Conservation (phyloP, 1,140 invertebrate species). For the Stegodyphus dumicola region DNA sequence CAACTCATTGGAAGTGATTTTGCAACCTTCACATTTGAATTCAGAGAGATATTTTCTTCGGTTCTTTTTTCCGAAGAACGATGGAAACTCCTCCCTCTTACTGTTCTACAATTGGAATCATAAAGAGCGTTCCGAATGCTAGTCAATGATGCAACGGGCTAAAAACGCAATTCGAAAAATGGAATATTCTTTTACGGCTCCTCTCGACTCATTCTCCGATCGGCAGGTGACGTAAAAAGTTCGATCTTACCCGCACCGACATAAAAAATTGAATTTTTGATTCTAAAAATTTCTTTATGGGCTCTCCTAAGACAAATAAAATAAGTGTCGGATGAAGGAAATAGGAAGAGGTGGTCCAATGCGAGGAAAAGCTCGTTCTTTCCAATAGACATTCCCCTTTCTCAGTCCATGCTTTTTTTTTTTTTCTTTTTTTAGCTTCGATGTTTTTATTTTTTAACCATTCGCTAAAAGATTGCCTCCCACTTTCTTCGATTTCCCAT, state of each 20-base stretch:
- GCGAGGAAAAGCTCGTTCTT: slow-evolving; percentile 22
- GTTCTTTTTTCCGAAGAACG: not conserved
- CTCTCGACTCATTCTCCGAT: slow-evolving; percentile 17
- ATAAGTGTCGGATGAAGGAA: slow-evolving; percentile 36
- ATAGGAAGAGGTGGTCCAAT: not conserved
- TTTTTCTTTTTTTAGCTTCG: slow-evolving; percentile 4
- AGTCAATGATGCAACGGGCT: not conserved
- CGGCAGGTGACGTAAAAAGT: slow-evolving; percentile 45
- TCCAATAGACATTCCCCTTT: slow-evolving; percentile 19
- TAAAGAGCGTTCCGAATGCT: not conserved
- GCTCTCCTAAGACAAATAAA: slow-evolving; percentile 58
- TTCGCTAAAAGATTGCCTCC: slow-evolving; percentile 59
- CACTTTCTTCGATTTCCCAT: slow-evolving; percentile 59
- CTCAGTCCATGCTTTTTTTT: not conserved
- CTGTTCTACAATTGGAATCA: slow-evolving; percentile 5
- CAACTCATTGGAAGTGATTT: too few species aligned
- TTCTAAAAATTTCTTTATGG: slow-evolving; percentile 54
- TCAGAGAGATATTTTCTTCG: too few species aligned
- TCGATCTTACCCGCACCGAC: slow-evolving; percentile 13
- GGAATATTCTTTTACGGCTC: slow-evolving; percentile 43
- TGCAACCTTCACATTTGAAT: too few species aligned
- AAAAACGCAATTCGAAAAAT: slow-evolving; percentile 24
- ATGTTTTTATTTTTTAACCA: too few species aligned
- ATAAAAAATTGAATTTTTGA: slow-evolving; percentile 57
- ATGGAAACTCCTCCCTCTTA: not conserved